These are phyloP conservation scores for Eupeodes latifasciatus DNA, from an alignment of 2,888 invertebrate genomes.

Conservation along the genomic window DNA sequence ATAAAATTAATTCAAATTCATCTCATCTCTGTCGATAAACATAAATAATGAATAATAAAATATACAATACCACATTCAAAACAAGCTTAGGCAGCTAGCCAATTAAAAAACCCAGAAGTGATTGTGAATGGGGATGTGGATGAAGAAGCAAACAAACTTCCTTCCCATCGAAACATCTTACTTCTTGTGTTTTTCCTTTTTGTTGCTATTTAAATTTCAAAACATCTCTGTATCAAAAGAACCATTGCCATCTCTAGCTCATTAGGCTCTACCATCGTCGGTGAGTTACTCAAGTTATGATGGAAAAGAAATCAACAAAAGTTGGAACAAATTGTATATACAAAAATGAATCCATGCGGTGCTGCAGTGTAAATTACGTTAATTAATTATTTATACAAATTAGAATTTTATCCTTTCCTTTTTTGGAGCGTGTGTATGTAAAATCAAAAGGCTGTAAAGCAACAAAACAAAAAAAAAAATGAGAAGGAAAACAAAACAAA, in stretches of 20 bases:
- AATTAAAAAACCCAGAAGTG: conserved; percentile 30
- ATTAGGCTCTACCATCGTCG: conserved; percentile 39
- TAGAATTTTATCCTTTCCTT: conserved; percentile 45
- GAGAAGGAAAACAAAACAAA: not conserved
- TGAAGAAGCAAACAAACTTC: not conserved
- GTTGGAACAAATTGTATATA: not conserved
- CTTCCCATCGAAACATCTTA: not conserved
- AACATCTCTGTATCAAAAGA: conserved; percentile 56
- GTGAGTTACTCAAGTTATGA: not conserved
- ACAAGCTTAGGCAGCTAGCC: not conserved
- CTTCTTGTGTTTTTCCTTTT: not conserved
- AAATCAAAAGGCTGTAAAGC: conserved; percentile 1
- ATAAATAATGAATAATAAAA: conserved; percentile 22
- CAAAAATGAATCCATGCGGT: conserved; percentile 31
- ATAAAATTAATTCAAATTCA: conserved; percentile 6
- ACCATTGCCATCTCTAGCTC: conserved; percentile 51
- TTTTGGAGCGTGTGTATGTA: not conserved
- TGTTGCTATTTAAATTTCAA: conserved; percentile 2
- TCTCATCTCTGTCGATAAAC: not conserved
- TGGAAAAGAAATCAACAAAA: conserved; percentile 37
- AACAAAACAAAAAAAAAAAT: not conserved
- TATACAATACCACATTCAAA: not conserved
- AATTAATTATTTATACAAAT: conserved; percentile 73
- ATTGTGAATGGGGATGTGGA: not conserved
- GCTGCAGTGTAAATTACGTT: conserved; percentile 62